Conservation (phyloP, 2,113 vertebrate species). For the Ellobius talpinus region DNA sequence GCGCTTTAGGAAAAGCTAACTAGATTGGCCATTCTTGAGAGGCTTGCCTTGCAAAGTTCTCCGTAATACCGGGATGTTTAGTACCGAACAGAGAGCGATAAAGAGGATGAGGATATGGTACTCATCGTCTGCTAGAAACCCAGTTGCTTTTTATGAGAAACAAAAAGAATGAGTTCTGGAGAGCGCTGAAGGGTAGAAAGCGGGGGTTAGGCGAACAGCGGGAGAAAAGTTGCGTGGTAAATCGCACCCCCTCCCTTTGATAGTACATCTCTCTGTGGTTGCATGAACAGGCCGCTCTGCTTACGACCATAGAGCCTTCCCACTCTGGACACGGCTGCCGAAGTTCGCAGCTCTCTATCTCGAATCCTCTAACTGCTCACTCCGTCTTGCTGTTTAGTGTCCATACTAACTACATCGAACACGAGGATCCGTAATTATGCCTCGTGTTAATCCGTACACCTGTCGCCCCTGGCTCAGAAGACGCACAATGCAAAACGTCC, state of each 20-base stretch:
- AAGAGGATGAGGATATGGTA: not conserved
- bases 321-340: not conserved
- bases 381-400: not conserved
- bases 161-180: not conserved
- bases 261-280: constrained; percentile 37
- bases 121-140: not conserved
- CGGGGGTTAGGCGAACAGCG: not conserved
- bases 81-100: not conserved
- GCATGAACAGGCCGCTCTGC: not conserved
- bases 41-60: not conserved
- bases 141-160: not conserved
- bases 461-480: constrained; percentile 44
- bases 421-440: not conserved
- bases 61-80: not conserved
- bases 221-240: constrained; percentile 14
- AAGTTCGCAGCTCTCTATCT: not conserved
- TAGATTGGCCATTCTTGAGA: constrained; percentile 61
- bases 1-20: constrained; percentile 54
- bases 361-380: not conserved
- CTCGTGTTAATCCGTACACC: not conserved
- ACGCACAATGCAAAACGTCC: not conserved
- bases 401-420: not conserved
- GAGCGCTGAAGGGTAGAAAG: constrained; percentile 3
- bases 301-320: constrained; percentile 5
- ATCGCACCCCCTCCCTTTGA: not conserved